These are phyloP conservation scores for Hozukius guyotensis DNA, from an alignment of 2,797 vertebrate species.

Conservation along the genomic window DNA sequence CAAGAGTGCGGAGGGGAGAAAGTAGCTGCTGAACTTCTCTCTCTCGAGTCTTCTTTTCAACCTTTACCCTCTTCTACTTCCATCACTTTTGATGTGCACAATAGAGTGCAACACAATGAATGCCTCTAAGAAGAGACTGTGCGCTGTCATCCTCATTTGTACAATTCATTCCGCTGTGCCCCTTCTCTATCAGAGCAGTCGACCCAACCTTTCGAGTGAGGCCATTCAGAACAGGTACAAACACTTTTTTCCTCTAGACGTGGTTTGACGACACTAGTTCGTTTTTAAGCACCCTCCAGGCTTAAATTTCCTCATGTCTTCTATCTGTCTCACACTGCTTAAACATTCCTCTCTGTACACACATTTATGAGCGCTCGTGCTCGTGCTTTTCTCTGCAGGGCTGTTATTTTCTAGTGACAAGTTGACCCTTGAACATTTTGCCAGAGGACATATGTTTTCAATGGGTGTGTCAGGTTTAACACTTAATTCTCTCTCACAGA, in stretches of 20 bases:
- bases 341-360: constrained; percentile 28
- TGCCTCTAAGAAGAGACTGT: not conserved
- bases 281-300: not conserved
- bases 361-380: not conserved
- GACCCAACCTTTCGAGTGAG: not conserved
- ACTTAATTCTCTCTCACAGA: constrained; percentile 55
- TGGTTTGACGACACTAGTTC: not conserved
- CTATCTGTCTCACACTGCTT: not conserved
- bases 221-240: not conserved
- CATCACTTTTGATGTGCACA: not conserved
- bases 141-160: not conserved
- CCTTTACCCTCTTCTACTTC: not conserved
- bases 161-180: not conserved
- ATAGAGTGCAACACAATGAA: not conserved
- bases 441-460: constrained; percentile 48
- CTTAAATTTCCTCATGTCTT: not conserved
- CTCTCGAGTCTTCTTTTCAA: not conserved
- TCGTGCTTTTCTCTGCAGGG: constrained; percentile 16
- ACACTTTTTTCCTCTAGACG: not conserved
- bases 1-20: not conserved
- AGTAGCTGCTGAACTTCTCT: not conserved
- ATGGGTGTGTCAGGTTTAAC: constrained; percentile 37
- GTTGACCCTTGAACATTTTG: constrained; percentile 53
- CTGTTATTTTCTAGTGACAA: constrained; percentile 52
- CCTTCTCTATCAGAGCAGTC: not conserved